Percentiles rank a stretch among this genome's conserved stretches.
These are phyloP conservation scores for Drosophila orosa DNA, from an alignment of 1,140 invertebrate species.

Conservation along the genomic window DNA sequence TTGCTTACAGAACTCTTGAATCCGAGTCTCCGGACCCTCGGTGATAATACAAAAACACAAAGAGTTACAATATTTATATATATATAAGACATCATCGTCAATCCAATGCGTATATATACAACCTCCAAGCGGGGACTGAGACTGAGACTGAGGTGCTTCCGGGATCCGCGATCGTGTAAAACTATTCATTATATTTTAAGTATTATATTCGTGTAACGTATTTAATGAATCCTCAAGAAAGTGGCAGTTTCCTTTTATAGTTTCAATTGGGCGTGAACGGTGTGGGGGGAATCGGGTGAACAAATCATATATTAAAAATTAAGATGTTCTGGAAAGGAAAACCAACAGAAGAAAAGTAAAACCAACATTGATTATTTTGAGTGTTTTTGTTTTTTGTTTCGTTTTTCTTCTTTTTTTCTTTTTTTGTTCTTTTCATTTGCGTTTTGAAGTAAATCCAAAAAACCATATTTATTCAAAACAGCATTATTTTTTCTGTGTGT, in stretches of 20 bases:
- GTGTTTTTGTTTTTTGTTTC: constrained; percentile 51
- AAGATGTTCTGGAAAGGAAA: constrained; percentile 20
- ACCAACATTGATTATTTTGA: constrained; percentile 57
- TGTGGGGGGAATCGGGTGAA: constrained; percentile 1
- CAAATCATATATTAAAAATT: not conserved
- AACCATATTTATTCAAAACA: constrained; percentile 84
- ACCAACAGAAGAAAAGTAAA: constrained; percentile 48
- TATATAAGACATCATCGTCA: constrained; percentile 57
- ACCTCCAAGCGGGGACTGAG: constrained; percentile 34
- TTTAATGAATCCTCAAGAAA: constrained; percentile 52
- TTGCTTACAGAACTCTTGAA: constrained; percentile 64
- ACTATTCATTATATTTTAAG: constrained; percentile 23
- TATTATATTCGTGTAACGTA: constrained; percentile 22
- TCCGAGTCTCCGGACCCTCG: constrained; percentile 4
- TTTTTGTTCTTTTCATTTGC: constrained; percentile 60
- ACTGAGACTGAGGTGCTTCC: constrained; percentile 1
- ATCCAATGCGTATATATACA: constrained; percentile 37
- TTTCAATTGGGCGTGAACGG: constrained; percentile 2
- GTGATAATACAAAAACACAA: constrained; percentile 58
- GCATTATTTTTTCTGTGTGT: constrained; percentile 52
- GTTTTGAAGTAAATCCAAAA: constrained; percentile 84
- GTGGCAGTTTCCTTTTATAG: constrained; percentile 63
- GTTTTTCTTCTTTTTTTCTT: constrained; percentile 31
- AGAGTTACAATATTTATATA: constrained; percentile 76
- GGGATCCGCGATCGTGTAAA: constrained; percentile 35